Evolutionary conservation across 2,113 vertebrate genomes (phyloP).

Genomic region (Plectropomus leopardus): DNA sequence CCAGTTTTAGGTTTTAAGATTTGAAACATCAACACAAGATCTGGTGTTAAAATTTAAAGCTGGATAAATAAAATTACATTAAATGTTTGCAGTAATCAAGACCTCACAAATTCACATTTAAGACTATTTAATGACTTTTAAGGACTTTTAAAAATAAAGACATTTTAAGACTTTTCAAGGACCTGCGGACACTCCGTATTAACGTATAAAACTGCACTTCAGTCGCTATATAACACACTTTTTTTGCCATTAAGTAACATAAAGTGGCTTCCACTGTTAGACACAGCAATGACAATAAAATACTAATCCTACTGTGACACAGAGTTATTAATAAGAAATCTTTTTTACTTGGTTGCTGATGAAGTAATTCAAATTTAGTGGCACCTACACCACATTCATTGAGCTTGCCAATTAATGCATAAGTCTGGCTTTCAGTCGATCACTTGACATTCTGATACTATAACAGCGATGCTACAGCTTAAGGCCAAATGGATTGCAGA

Average conservation of each 20-base stretch:
- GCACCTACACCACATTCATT: neutral
- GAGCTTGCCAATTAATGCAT: neutral
- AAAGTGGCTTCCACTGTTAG: neutral
- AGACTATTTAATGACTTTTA: too few species aligned
- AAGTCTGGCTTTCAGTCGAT: neutral
- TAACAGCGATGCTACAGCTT: too few species aligned
- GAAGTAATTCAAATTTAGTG: neutral
- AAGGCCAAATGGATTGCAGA: too few species aligned
- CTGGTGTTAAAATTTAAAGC: too few species aligned
- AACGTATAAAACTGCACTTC: neutral
- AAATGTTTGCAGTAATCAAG: too few species aligned
- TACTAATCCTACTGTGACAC: slow-evolving; percentile 13
- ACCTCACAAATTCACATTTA: too few species aligned
- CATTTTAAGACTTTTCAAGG: too few species aligned
- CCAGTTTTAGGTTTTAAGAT: too few species aligned
- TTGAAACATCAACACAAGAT: too few species aligned
- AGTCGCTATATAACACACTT: neutral
- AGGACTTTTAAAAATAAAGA: too few species aligned
- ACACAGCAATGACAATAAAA: neutral
- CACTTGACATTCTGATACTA: neutral
- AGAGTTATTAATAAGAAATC: neutral
- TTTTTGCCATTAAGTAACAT: neutral
- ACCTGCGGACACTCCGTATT: too few species aligned
- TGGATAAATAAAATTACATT: too few species aligned
- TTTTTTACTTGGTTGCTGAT: neutral